phyloP scores from a whole-genome alignment of 2,888 invertebrate species.

The Siphlonurus alternatus region DNA sequence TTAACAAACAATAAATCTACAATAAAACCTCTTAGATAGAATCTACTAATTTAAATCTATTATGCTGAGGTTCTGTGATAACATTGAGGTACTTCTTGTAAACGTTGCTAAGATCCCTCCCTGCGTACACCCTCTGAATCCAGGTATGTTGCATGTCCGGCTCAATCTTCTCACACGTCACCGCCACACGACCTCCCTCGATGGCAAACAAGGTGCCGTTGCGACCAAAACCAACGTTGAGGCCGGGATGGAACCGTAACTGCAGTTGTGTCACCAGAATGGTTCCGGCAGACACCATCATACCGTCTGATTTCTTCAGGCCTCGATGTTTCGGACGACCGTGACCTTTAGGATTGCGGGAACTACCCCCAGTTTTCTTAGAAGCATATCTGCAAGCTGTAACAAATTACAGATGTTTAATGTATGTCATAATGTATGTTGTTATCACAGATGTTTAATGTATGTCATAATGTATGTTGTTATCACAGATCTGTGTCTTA shows the following conservation, averaged over 20 bases:
- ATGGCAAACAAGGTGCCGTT: slow-evolving; percentile 68
- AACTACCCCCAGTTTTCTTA: slow-evolving; percentile 57
- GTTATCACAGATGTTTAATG: too few relatives aligned
- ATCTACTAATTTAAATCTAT: slow-evolving; percentile 59
- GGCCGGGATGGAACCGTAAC: slow-evolving; percentile 60
- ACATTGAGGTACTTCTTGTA: slow-evolving; percentile 77
- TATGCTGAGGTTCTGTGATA: slow-evolving; percentile 58
- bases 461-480: too few relatives aligned
- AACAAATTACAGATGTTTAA: not conserved
- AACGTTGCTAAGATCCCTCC: slow-evolving; percentile 44
- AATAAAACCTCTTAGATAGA: slow-evolving; percentile 35
- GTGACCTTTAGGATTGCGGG: slow-evolving; percentile 47
- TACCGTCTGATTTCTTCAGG: slow-evolving; percentile 57
- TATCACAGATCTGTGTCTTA: too few relatives aligned
- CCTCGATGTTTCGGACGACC: slow-evolving; percentile 59
- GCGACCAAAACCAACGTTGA: slow-evolving; percentile 64
- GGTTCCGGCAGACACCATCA: slow-evolving; percentile 43
- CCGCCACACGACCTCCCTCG: slow-evolving; percentile 56
- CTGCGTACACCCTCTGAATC: slow-evolving; percentile 46
- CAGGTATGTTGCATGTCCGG: slow-evolving; percentile 63
- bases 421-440: too few relatives aligned
- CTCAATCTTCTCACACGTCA: slow-evolving; percentile 67
- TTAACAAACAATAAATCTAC: too few relatives aligned
- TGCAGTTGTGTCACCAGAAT: slow-evolving; percentile 50
- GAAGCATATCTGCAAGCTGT: slow-evolving; percentile 16